Conservation (phyloP, 35 echinoderm and acorn worm genomes). For the Hemicentrotus pulcherrimus region DNA sequence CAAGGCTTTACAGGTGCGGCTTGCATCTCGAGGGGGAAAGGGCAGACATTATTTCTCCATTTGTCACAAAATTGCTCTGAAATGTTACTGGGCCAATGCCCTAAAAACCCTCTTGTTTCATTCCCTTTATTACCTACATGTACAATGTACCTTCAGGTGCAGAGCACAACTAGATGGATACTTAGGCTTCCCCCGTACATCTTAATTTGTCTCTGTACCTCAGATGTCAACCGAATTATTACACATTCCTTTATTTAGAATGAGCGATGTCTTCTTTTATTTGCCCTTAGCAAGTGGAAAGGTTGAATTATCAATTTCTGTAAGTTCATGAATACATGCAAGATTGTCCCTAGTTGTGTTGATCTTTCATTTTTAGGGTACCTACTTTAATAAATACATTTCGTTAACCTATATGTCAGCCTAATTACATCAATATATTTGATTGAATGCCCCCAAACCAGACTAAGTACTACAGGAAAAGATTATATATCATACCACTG, state of each 20-base stretch:
- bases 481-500: neutral
- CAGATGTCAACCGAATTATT: neutral
- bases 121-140: neutral
- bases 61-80: slow-evolving; percentile 10
- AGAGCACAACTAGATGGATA: neutral
- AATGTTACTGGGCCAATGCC: slow-evolving; percentile 1
- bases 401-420: neutral
- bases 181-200: neutral
- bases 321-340: neutral
- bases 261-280: neutral
- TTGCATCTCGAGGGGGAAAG: neutral
- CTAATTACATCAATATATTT: neutral
- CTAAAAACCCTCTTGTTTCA: neutral
- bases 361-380: neutral
- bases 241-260: neutral
- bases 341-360: neutral
- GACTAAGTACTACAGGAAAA: too few relatives aligned
- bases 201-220: neutral
- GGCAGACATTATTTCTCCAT: slow-evolving; percentile 10
- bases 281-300: neutral
- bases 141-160: neutral
- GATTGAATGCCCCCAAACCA: neutral
- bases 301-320: neutral
- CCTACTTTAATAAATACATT: neutral
- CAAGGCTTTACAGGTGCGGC: neutral